Evolutionary conservation across 1,140 invertebrate species (phyloP).

Genomic region (Parasteatoda tepidariorum): DNA sequence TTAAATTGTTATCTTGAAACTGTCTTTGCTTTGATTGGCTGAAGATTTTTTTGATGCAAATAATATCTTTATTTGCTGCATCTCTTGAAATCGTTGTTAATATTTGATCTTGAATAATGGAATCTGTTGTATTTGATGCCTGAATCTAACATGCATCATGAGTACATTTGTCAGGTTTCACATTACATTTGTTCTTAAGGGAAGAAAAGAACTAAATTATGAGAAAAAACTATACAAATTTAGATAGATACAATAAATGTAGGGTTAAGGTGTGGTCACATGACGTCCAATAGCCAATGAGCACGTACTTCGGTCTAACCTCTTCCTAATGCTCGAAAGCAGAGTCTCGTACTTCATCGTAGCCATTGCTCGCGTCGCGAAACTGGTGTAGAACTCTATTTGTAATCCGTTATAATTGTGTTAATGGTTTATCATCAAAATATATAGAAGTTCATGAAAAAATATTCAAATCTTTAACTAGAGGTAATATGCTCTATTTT

Average conservation of each 20-base stretch:
- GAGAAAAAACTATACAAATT: neutral
- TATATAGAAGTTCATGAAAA: neutral
- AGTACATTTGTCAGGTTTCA: neutral
- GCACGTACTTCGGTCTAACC: neutral
- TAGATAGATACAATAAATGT: neutral
- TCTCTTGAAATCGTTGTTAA: neutral
- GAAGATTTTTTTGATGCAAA: neutral
- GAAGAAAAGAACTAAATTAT: neutral
- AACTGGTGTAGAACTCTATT: neutral
- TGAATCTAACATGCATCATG: neutral
- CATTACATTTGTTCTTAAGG: neutral
- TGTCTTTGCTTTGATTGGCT: neutral
- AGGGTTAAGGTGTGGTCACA: slow-evolving; percentile 35
- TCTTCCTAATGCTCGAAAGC: slow-evolving; percentile 13
- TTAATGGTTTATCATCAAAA: slow-evolving; percentile 25
- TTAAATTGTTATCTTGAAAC: neutral
- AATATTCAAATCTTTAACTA: slow-evolving; percentile 3
- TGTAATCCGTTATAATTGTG: slow-evolving; percentile 24
- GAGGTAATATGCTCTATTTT: slow-evolving; percentile 46
- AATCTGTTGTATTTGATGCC: neutral
- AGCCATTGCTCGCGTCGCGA: slow-evolving; percentile 30
- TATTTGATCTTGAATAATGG: neutral
- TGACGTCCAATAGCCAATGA: slow-evolving; percentile 44
- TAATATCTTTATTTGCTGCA: neutral
- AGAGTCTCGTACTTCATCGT: slow-evolving; percentile 19